Evolutionary conservation across 2,888 invertebrate species (phyloP), one percentile per base, ranked within the genome.

Genomic region (Hydrotaea cyrtoneurina): DNA sequence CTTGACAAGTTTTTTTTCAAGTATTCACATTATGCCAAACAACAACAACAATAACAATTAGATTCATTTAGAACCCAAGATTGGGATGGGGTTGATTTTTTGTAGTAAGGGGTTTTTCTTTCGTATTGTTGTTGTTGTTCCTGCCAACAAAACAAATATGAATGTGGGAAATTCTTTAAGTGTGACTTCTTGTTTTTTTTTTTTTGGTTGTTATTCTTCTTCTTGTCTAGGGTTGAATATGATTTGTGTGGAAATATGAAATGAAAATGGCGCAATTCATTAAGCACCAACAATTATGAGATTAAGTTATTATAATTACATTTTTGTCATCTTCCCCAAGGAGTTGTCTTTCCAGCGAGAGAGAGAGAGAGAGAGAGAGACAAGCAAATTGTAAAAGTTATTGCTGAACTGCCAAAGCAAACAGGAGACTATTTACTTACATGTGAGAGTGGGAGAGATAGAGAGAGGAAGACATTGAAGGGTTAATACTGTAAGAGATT

Each of bases 1-100:
- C 46, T 36, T 31, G 72, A 72, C 72, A 81, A 62, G 62, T 31
- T 31, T 31, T 43, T 31, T 31, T 31, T 43, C 10, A 66, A 66
- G 43, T 43, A 43, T 66, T 66, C 43, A 43, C 36, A 21, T 66
- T 66, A 21, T 43, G 43, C 19, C 43, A 66, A 66, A 17, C 64
- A 64, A 36, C 39, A 64, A 36, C 39, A 19, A 19, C 66, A 66
- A 36, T 36, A 64, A 64, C 53, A 43, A 43, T 43, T 43, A 43
- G 1, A 43, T 43, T 10, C 43, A 43, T 43, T 43, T 43, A 13
- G 43, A 2, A 7, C 31, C 2, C 3, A 7, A 31, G 31, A 7
- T 31, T 7, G 7, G 31, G 1, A 43, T 2, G 43, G 15, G 43
- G 43, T 13, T 13, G 43, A 7, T 43, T 43, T 43, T 43, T 43